Evolutionary conservation across 2,797 vertebrate species (phyloP), one percentile per base, ranked within the genome.

Genomic region (Orientallactaga sibirica): DNA sequence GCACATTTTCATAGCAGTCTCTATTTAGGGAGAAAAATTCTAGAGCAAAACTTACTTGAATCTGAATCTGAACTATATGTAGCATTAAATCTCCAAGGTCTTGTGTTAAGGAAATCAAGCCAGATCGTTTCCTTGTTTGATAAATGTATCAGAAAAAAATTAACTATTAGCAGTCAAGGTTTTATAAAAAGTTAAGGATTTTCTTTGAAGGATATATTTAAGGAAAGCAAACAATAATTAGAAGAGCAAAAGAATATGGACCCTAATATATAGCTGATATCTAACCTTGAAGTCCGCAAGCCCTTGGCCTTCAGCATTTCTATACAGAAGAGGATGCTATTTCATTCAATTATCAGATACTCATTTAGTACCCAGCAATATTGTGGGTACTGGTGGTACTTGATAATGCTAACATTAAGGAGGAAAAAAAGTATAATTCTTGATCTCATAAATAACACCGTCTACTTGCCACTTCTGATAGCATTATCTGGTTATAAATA

Each of bases 401-500:
- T 70, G 25, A 14, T 90, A 88, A 94, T 58, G 68, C 6, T 80
- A 3, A 43, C 4, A 85, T 33, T 52, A 88, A 90, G 33, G 14
- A 75, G 10, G 5, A 8, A 67, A 87, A 87, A 71, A 27, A 33
- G 48, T 12, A 81, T 24, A 10, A 84, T 33, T 16, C 48, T 80
- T 71, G 10, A 82, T 19, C 25, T 93, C 64, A 86, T 16, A 7
- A 81, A 76, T 88, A 62, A 85, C 80, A n/a, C 41, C 29, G 94
- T 58, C 52, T 86, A n/a, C 70, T 94, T 71, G 25, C 27, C 77
- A 78, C 8, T 27, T 58, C 18, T 87, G n/a, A 92, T 4, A 6
- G 80, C 94, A 87, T 85, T 16, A 64, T 7, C 82, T 74, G 43
- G 41, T 86, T 93, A 41, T 93, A 88, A 89, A 79, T 64, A 91